These are phyloP conservation scores for Eulemur albifrons DNA, from an alignment of 2,797 vertebrate genomes.

Conservation along the genomic window DNA sequence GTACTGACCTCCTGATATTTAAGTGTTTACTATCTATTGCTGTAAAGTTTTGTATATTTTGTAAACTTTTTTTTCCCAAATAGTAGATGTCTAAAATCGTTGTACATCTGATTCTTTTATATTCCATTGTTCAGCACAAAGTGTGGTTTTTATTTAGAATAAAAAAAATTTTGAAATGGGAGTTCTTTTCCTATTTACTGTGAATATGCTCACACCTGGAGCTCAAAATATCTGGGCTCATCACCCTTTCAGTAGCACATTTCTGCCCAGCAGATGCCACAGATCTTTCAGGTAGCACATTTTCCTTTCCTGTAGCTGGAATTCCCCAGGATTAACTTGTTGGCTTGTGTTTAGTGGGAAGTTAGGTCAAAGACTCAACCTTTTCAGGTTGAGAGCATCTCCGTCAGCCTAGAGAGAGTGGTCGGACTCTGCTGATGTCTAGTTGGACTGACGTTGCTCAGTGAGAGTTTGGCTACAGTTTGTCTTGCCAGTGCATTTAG, in stretches of 20 bases:
- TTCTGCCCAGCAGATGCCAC: not conserved
- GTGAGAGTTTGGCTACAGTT: not conserved
- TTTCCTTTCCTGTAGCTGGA: slow-evolving; percentile 40
- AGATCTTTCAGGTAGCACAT: not conserved
- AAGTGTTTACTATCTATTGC: slow-evolving; percentile 90
- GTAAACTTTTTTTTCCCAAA: slow-evolving; percentile 82
- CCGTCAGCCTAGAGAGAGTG: not conserved
- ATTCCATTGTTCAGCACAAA: slow-evolving; percentile 89
- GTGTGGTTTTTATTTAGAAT: slow-evolving; percentile 92
- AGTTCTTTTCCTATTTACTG: slow-evolving; percentile 14
- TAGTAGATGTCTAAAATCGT: slow-evolving; percentile 86
- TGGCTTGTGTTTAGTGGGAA: not conserved
- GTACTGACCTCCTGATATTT: slow-evolving; percentile 88
- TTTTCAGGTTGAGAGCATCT: not conserved
- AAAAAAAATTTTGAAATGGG: slow-evolving; percentile 77
- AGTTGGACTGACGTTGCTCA: not conserved
- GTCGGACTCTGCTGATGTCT: not conserved
- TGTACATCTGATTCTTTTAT: slow-evolving; percentile 89
- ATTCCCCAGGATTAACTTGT: not conserved
- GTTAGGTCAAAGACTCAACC: not conserved
- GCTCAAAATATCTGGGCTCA: not conserved
- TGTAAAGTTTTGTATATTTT: slow-evolving; percentile 93
- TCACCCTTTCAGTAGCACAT: too few species aligned
- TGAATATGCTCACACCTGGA: not conserved
- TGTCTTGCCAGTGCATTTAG: not conserved